These are phyloP conservation scores for Idaea dimidiata DNA, from an alignment of 2,888 invertebrate genomes.

Conservation along the genomic window DNA sequence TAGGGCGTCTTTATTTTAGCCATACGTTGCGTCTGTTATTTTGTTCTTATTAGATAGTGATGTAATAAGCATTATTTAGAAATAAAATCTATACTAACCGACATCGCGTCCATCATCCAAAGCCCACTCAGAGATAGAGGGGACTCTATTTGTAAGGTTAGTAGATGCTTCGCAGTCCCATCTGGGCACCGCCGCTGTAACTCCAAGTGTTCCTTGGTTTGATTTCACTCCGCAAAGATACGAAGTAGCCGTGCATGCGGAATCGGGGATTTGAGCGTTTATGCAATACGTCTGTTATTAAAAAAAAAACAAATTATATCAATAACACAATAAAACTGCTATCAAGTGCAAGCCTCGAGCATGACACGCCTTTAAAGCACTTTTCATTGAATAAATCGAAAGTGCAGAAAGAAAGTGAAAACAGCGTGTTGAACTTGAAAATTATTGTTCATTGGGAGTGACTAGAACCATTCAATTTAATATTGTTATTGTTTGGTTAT, in stretches of 20 bases:
- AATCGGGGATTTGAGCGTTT: conserved; percentile 84
- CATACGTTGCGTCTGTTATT: background rate
- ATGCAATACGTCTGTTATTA: conserved; percentile 76
- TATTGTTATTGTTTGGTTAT: conserved; percentile 9
- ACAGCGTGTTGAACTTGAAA: no score
- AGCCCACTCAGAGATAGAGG: conserved; percentile 84
- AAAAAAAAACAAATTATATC: background rate
- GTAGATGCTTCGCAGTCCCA: conserved; percentile 81
- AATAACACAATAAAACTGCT: background rate
- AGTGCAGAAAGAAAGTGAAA: no score
- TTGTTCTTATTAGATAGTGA: no score
- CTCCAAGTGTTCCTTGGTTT: conserved; percentile 83
- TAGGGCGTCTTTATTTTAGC: background rate
- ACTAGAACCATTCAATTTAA: background rate
- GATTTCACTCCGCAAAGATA: conserved; percentile 84
- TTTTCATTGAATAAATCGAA: background rate
- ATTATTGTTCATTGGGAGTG: background rate
- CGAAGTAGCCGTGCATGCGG: conserved; percentile 85
- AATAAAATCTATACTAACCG: conserved; percentile 28
- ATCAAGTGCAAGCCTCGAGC: no score
- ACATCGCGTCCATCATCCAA: conserved; percentile 62
- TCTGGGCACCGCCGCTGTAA: conserved; percentile 81
- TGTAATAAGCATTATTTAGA: background rate
- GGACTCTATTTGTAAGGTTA: conserved; percentile 74
- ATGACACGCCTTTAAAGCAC: background rate